phyloP scores from a whole-genome alignment of 2,888 invertebrate genomes.

The Willowsia nigromaculata region DNA sequence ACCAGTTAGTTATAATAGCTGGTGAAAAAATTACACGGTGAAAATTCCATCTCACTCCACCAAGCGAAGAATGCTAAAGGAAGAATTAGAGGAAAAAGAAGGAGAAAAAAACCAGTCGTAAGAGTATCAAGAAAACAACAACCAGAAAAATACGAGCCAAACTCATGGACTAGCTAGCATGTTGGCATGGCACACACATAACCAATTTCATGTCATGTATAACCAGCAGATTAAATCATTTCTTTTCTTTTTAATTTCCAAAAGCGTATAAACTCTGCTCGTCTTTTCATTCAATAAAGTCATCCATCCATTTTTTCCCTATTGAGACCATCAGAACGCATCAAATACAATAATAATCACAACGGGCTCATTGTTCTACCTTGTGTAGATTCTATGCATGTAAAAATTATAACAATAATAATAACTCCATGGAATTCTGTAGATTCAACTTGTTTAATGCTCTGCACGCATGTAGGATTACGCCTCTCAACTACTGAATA shows the following conservation, averaged over 20 bases:
- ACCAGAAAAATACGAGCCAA: not conserved
- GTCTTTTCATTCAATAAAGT: slow-evolving; percentile 20
- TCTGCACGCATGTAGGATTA: not conserved
- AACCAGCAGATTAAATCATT: slow-evolving; percentile 42
- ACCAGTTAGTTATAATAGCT: not conserved
- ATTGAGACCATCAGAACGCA: not conserved
- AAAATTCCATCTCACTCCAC: slow-evolving; percentile 28
- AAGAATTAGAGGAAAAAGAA: not conserved
- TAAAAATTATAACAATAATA: slow-evolving; percentile 6
- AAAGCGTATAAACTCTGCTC: not conserved
- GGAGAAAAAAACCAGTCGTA: slow-evolving; percentile 18
- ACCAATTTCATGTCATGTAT: slow-evolving; percentile 25
- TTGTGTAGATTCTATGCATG: not conserved
- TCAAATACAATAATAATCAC: not conserved
- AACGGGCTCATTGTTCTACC: slow-evolving; percentile 29
- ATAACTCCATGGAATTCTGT: not conserved
- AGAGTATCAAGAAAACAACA: not conserved
- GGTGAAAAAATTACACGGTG: slow-evolving; percentile 37
- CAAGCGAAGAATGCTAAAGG: not conserved
- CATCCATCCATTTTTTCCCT: slow-evolving; percentile 3
- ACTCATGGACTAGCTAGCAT: not conserved
- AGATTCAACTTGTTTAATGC: not conserved
- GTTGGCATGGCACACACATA: not conserved
- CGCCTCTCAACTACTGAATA: no score
- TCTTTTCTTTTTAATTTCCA: not conserved